Evolutionary conservation across 1,140 invertebrate species (phyloP).

Genomic region (Idris sp.): DNA sequence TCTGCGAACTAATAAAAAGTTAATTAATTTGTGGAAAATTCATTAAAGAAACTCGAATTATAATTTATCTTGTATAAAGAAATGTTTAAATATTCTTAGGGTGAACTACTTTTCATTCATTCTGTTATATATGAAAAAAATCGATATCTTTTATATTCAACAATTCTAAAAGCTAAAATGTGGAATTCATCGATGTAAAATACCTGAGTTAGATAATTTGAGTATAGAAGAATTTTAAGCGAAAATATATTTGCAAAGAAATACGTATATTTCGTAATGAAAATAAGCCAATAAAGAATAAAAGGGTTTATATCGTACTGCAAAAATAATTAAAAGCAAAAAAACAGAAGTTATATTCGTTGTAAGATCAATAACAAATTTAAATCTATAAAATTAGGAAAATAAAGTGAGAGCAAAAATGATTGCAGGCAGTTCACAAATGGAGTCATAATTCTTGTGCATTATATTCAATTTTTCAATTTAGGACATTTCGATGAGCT

Average conservation of each 20-base stretch:
- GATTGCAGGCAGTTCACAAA: no score
- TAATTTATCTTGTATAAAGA: neutral
- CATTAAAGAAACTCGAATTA: neutral
- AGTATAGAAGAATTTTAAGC: neutral
- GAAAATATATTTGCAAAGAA: conserved; percentile 2
- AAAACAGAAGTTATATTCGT: no score
- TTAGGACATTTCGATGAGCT: conserved; percentile 1
- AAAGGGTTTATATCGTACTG: no score
- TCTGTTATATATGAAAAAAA: neutral
- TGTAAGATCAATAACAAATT: no score
- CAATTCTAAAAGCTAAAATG: neutral
- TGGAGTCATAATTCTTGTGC: no score
- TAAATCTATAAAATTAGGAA: no score
- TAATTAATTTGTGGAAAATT: neutral
- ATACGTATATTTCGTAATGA: neutral
- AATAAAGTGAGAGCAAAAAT: no score
- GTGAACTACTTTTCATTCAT: neutral
- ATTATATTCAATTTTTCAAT: conserved; percentile 1
- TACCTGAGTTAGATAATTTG: conserved; percentile 1
- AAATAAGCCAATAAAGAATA: no score
- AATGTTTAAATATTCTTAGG: conserved; percentile 3
- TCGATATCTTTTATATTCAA: conserved; percentile 16
- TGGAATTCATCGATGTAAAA: conserved; percentile 3
- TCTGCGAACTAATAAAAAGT: neutral
- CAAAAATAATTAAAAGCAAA: no score